Base-by-base conservation (phyloP, 2,797 vertebrate genomes). In the Lithobates pipiens region DNA sequence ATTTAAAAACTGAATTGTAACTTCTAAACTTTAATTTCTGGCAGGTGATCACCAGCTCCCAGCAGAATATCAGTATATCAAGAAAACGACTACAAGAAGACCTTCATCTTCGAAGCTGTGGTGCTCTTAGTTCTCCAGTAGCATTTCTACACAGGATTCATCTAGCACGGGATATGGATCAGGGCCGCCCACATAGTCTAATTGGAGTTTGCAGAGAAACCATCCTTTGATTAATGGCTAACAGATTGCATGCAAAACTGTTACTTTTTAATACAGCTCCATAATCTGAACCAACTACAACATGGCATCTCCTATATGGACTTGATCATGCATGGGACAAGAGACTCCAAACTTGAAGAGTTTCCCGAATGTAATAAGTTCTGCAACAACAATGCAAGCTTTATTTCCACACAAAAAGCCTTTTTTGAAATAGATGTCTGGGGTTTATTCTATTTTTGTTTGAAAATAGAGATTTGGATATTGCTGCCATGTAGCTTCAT, bases 41-140 rank as follows among this genome's bases (percentile, higher is more conserved):
- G 10, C 91, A 97, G 97, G 95, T 97, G 9, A 96, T 97, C 73
- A 95, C 92, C 34, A 96, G 96, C 44, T 94, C 94, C 16, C 93
- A 90, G 90, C 91, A 92, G 80, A 90, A 84, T 4, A 91, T 75
- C 73, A 90, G 82, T 80, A 91, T 92, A 88, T 94, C 94, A 75
- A 92, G 95, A 87, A 96, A 96, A 88, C 91, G 91, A 0, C 91
- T 88, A 32, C 93, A 92, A 0, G 94, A 94, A 78, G 97, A 97
- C 15, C 94, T 97, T 83, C 96, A 97, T 88, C 96, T 98, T 27
- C 95, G 91, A 91, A 98, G 97, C 93, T 98, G 97, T 0, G 95
- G 95, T 0, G 95, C 95, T 10, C 91, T 95, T 88, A 97, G 96
- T 88, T 96, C 94, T 3, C 81, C 89, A 0, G 91, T 91, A 0